Base-by-base conservation (phyloP, 2,888 invertebrate genomes). In the Caradrina clavipalpis region DNA sequence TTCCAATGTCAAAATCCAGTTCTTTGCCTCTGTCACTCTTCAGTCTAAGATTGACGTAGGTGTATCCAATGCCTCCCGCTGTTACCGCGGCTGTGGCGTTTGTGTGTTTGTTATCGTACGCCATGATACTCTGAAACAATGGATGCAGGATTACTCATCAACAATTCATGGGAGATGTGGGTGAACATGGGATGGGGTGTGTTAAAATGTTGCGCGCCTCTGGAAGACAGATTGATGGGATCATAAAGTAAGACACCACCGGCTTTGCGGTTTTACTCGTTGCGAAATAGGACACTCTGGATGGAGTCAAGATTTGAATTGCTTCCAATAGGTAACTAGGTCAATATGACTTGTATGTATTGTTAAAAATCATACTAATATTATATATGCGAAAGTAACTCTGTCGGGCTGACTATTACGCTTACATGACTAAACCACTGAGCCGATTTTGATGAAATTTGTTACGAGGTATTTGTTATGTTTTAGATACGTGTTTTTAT, bases 101-200 rank as follows among this genome's bases (percentile, higher is more conserved):
- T 0, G 91, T 84, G 26, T 84, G 81, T 54, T 85, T 69, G 65
- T 88, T 87, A 76, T 91, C 90, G 31, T 83, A 85, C 6, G 84
- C 87, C 69, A 85, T 71, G 51, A 91, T 86, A 45, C 87, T 87
- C 90, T 91, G 89, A 60, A 89, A 90, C 65, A 73, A 63, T 79
- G 49, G 53, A 66, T 59, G 47, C 26, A 50, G 56, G 26, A 71
- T 64, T 77, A 78, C 58, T 65, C 61, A 78, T 78, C 78, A 78
- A 78, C 39, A 49, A 81, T 81, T 77, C 78, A 77, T 77, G n/a
- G 17, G 26, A 61, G 31, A 63, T 50, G 39, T 51, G 54, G 76
- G 58, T 47, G 31, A 69, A 62, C 58, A 56, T 59, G 45, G 54
- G 21, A 64, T 60, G 53, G 56, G 26, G 47, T 8, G 50, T 31